Percentiles rank a stretch among this genome's conserved stretches.
Conservation (phyloP, 2,797 vertebrate genomes). For the Heliangelus exortis region DNA sequence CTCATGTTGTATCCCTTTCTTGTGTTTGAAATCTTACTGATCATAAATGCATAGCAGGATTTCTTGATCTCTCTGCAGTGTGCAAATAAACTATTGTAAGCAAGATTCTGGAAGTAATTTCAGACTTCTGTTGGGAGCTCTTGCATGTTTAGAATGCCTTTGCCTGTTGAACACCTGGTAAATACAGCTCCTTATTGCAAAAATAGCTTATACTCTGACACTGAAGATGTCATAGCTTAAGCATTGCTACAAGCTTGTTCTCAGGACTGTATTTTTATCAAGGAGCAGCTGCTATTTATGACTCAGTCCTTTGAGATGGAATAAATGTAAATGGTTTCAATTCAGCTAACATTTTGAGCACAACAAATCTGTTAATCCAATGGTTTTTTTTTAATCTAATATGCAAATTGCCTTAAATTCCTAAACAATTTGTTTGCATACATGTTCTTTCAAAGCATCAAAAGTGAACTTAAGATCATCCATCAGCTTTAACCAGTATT, state of each 20-base stretch:
- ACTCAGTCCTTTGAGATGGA: constrained; percentile 63
- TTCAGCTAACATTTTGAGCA: constrained; percentile 56
- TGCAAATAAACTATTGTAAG: constrained; percentile 78
- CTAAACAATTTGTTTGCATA: constrained; percentile 20
- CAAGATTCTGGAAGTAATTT: constrained; percentile 76
- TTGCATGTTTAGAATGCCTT: constrained; percentile 70
- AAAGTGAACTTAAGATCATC: constrained; percentile 42
- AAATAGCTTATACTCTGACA: constrained; percentile 64
- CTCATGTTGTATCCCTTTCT: constrained; percentile 68
- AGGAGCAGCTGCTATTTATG: constrained; percentile 68
- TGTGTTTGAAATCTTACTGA: constrained; percentile 72
- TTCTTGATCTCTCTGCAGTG: constrained; percentile 72
- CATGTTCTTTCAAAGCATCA: constrained; percentile 35
- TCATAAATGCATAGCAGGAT: constrained; percentile 72
- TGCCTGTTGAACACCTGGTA: constrained; percentile 56
- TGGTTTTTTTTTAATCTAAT: constrained; percentile 41
- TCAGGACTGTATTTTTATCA: constrained; percentile 68
- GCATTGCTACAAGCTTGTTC: constrained; percentile 61
- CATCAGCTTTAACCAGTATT: constrained; percentile 63
- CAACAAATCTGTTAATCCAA: constrained; percentile 28
- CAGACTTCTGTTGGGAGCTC: constrained; percentile 69
- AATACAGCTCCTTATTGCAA: constrained; percentile 56
- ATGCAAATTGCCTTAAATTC: constrained; percentile 68
- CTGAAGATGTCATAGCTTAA: constrained; percentile 64
- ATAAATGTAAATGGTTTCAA: constrained; percentile 50